These are phyloP conservation scores for rabbit (Oryctolagus cuniculus) DNA, from an alignment of 2,113 vertebrate species.

Conservation along the genomic window DNA sequence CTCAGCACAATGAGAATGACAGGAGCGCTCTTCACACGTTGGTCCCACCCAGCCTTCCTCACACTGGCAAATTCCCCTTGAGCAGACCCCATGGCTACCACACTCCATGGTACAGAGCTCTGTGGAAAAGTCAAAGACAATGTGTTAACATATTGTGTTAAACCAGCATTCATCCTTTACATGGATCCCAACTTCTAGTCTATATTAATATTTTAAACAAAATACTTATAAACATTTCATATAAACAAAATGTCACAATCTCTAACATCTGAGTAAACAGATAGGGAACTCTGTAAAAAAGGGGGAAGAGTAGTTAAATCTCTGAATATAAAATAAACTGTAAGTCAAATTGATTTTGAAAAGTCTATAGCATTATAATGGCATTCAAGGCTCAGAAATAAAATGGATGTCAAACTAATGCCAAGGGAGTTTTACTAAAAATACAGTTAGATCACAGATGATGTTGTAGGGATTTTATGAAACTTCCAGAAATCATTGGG, in stretches of 20 bases:
- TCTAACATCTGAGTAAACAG: neutral
- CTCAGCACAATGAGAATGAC: slow-evolving; percentile 95
- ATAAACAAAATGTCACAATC: slow-evolving; percentile 20
- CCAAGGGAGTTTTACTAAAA: slow-evolving; percentile 55
- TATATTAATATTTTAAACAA: slow-evolving; percentile 11
- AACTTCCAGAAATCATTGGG: neutral
- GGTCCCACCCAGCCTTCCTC: slow-evolving; percentile 96
- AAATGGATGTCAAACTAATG: slow-evolving; percentile 57
- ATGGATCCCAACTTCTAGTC: neutral
- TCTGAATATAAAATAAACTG: slow-evolving; percentile 44
- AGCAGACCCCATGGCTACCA: slow-evolving; percentile 95
- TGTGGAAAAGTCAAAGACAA: slow-evolving; percentile 66
- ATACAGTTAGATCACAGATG: slow-evolving; percentile 59
- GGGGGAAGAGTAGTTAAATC: neutral
- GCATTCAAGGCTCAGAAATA: slow-evolving; percentile 42
- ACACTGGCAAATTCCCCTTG: slow-evolving; percentile 95
- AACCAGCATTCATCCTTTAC: slow-evolving; percentile 2
- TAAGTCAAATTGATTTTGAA: slow-evolving; percentile 41
- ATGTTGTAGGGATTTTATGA: slow-evolving; percentile 62
- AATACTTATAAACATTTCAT: slow-evolving; percentile 4
- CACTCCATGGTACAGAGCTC: slow-evolving; percentile 96
- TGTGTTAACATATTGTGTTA: neutral
- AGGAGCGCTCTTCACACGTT: slow-evolving; percentile 94
- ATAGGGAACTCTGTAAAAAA: neutral
- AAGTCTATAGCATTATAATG: neutral